Base-by-base conservation (phyloP, 2,888 invertebrate genomes). In the Lithodes maja region DNA sequence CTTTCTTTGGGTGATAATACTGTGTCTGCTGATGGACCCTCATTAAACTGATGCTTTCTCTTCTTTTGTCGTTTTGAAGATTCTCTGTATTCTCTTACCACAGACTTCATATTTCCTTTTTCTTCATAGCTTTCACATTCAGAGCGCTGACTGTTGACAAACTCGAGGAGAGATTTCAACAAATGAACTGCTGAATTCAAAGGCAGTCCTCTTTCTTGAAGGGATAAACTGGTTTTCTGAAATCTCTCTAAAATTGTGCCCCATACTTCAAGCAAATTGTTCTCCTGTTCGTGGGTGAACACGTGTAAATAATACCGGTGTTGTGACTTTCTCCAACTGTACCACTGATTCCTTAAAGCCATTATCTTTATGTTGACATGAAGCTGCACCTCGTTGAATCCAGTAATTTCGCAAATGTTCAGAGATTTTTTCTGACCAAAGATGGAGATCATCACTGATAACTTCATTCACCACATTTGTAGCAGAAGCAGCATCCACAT, bases 371-470 rank as follows among this genome's bases (percentile, higher is more conserved):
- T 74, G 74, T 74, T 74, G 74, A 74, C 74, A 74, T 74, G 74
- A 74, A 74, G 74, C 74, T 74, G 74, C 74, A 74, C 74, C 74
- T 74, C 74, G 74, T n/a, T 74, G 74, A 74, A 74, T 74, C 74
- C 74, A 74, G 74, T 74, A 74, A 74, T n/a, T 74, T 74, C n/a
- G 74, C 7, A 74, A 9, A 15, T 74, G 3, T 74, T 74, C 74
- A 74, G 74, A 74, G n/a, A 74, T 74, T 74, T 74, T 74, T 74
- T 74, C 74, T 3, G 74, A n/a, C 74, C 74, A 74, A 9, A 74
- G 74, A 74, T 74, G 74, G 74, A 74, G 74, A 74, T 74, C 74
- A 74, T 74, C 74, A 74, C 74, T 74, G 74, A 74, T 74, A 74
- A 74, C n/a, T 74, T 74, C 74, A 74, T 74, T 74, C 74, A 74